Evolutionary conservation across 2,797 vertebrate genomes (phyloP).

Genomic region (Diceros bicornis): DNA sequence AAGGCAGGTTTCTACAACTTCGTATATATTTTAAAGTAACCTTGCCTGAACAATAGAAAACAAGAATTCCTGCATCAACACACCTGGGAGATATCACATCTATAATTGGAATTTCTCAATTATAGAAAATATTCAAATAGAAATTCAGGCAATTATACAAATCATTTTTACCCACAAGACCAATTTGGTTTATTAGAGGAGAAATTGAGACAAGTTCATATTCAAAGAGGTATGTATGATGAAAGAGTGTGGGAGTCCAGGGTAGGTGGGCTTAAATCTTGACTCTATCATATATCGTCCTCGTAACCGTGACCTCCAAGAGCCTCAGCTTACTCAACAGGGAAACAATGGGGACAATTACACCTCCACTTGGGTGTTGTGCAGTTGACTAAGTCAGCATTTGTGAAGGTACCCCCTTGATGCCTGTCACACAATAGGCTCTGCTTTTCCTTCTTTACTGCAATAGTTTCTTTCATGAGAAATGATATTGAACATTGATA

Average conservation of each 20-base stretch:
- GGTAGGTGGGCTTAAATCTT: neutral
- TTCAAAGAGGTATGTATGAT: neutral
- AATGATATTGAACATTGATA: neutral
- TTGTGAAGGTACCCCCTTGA: neutral
- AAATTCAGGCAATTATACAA: slow-evolving; percentile 28
- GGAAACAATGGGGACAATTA: neutral
- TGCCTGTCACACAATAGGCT: neutral
- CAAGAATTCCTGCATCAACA: neutral
- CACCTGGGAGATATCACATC: neutral
- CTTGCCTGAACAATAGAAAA: slow-evolving; percentile 36
- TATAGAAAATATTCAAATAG: neutral
- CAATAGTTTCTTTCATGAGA: neutral
- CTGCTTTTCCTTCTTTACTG: neutral
- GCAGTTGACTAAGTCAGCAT: neutral
- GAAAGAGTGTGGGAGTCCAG: neutral
- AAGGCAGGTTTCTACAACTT: slow-evolving; percentile 13
- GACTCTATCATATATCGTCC: neutral
- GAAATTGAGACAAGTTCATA: neutral
- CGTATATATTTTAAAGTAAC: slow-evolving; percentile 5
- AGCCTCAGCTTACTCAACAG: neutral
- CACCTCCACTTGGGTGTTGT: neutral
- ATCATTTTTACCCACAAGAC: neutral
- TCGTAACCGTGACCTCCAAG: neutral
- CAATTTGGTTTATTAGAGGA: neutral
- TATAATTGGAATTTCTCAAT: slow-evolving; percentile 51